Base-by-base conservation (phyloP, 2,888 invertebrate genomes). In the Lepidochitona cinerea region DNA sequence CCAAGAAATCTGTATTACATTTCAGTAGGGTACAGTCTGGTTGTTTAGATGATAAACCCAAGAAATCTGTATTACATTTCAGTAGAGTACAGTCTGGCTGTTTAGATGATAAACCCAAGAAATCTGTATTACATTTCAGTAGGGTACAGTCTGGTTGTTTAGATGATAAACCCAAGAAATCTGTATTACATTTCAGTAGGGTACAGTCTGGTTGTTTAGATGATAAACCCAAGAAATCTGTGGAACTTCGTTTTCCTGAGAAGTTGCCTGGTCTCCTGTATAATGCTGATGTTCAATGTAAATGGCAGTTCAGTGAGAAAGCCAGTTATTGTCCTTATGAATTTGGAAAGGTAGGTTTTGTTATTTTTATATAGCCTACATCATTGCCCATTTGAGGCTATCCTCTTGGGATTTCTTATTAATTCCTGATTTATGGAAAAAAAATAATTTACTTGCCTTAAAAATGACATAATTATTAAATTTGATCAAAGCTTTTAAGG, bases 301-400 rank as follows among this genome's bases (percentile, higher is more conserved):
- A 84, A 64, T 79, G 84, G 79, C 83, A 87, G 82, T 89, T 88
- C 76, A 88, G 87, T 2, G 70, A 76, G 14, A 78, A 80, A 33
- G 86, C 88, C 7, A 80, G 83, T 35, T 80, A 85, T 66, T 88
- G 88, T 76, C 83, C 80, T n/a, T 88, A 85, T 70, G 84, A 86
- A 76, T 87, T 87, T 79, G 86, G 85, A 66, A 87, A 86, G 83
- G 88, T 87, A 76, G 67, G 76, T n/a, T n/a, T n/a, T n/a, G n/a
- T n/a, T n/a, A n/a, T n/a, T n/a, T n/a, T n/a, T n/a, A n/a, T n/a
- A n/a, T n/a, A n/a, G n/a, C n/a, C n/a, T n/a, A n/a, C n/a, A n/a
- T n/a, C n/a, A n/a, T n/a, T n/a, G n/a, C n/a, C n/a, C n/a, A n/a
- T n/a, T n/a, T n/a, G n/a, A n/a, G n/a, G n/a, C n/a, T n/a, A n/a